Percentiles rank a stretch among this genome's conserved stretches.
These are phyloP conservation scores for Zosterops lateralis DNA, from an alignment of 2,113 vertebrate species.

Conservation along the genomic window DNA sequence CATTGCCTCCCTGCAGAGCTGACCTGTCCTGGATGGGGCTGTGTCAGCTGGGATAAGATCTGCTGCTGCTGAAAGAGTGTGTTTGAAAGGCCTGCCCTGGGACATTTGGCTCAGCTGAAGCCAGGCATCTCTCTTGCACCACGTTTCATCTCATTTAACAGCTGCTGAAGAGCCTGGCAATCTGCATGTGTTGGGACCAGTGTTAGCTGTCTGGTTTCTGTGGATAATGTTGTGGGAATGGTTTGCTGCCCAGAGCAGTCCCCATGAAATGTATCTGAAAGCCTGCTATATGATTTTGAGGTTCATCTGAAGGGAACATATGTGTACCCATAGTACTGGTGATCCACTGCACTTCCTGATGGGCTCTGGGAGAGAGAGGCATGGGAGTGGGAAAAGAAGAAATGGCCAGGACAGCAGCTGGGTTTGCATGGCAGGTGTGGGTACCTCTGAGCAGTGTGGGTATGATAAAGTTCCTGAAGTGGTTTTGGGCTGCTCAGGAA, in stretches of 20 bases:
- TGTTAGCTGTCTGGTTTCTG: background rate
- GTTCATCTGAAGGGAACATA: background rate
- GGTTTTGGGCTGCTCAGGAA: background rate
- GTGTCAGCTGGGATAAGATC: background rate
- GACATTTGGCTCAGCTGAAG: background rate
- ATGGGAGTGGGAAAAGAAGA: background rate
- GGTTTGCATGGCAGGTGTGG: background rate
- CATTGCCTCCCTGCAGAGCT: background rate
- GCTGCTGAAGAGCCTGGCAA: background rate
- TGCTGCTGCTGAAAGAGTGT: background rate
- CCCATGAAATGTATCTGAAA: background rate
- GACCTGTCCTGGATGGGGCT: background rate
- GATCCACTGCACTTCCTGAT: background rate
- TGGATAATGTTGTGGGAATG: background rate
- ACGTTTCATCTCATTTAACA: background rate
- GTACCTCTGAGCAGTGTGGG: background rate
- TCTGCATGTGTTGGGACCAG: background rate
- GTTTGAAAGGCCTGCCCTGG: background rate
- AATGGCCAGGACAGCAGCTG: background rate
- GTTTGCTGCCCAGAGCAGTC: background rate
- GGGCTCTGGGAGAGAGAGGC: accelerated
- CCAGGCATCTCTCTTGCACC: background rate
- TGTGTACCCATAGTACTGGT: background rate
- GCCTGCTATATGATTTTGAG: background rate
- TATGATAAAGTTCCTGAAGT: background rate